These are phyloP conservation scores for Melanotaenia pygmaea DNA, from an alignment of 2,797 vertebrate genomes.

Conservation along the genomic window DNA sequence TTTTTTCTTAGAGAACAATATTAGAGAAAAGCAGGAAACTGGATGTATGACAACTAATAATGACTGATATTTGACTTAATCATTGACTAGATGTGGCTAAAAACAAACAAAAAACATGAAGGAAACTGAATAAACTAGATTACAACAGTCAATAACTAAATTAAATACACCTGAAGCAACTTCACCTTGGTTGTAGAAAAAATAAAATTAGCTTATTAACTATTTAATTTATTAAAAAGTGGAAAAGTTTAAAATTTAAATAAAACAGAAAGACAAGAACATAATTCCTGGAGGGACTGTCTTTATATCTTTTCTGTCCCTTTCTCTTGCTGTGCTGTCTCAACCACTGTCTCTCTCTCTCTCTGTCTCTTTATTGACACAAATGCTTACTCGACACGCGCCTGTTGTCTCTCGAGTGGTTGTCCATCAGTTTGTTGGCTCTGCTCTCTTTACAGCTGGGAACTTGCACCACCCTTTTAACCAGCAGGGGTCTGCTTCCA, in stretches of 20 bases:
- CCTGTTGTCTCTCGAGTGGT: constrained; percentile 57
- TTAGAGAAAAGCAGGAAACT: too few species aligned
- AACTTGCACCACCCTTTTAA: constrained; percentile 88
- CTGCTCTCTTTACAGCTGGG: constrained; percentile 86
- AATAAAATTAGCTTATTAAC: neutral
- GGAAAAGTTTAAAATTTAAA: neutral
- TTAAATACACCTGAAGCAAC: neutral
- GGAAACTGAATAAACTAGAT: neutral
- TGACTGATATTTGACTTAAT: neutral
- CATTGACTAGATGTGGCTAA: neutral
- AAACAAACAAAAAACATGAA: neutral
- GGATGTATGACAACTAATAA: neutral
- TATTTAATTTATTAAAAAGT: neutral
- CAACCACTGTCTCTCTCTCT: constrained; percentile 13
- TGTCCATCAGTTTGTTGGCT: constrained; percentile 80
- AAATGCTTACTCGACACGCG: constrained; percentile 59
- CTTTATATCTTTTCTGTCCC: constrained; percentile 27
- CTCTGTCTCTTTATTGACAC: constrained; percentile 52
- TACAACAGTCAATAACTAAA: neutral
- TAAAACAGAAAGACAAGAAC: neutral
- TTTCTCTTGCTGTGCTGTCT: constrained; percentile 35
- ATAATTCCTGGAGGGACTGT: constrained; percentile 52
- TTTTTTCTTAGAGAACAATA: neutral
- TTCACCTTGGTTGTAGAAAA: neutral
- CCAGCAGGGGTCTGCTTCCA: constrained; percentile 85